Percentiles rank a stretch among this genome's conserved stretches.
Evolutionary conservation across 2,113 vertebrate genomes (phyloP).

Genomic region (Cranoglanis bouderius): DNA sequence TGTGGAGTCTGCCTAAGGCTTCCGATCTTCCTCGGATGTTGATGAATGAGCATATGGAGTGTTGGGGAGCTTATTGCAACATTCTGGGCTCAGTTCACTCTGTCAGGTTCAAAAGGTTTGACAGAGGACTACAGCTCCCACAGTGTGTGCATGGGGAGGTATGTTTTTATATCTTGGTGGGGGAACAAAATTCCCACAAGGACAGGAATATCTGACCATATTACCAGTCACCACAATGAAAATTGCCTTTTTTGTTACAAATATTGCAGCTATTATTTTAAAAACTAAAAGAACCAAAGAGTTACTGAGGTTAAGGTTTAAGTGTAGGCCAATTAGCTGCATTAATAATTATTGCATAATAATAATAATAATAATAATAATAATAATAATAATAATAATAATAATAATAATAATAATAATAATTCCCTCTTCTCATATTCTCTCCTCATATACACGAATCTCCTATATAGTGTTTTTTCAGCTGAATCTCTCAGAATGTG

Average conservation of each 20-base stretch:
- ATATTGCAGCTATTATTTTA: neutral
- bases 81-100: conserved; percentile 52
- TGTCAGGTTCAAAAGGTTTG: conserved; percentile 55
- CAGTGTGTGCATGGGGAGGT: neutral
- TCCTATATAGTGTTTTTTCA: too few species aligned
- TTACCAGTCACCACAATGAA: neutral
- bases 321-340: neutral
- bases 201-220: neutral
- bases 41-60: conserved; percentile 57
- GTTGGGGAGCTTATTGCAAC: conserved; percentile 63
- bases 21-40: conserved; percentile 52
- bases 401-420: neutral
- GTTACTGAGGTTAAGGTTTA: neutral
- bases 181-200: neutral
- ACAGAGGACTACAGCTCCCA: conserved; percentile 53
- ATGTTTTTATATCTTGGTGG: too few species aligned
- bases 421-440: neutral
- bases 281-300: neutral
- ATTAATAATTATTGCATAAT: neutral
- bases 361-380: neutral
- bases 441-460: too few species aligned
- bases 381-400: neutral
- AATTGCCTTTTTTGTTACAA: neutral
- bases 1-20: conserved; percentile 53
- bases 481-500: neutral